These are phyloP conservation scores for Plagodis dolabraria DNA, from an alignment of 2,888 invertebrate species.

Conservation along the genomic window DNA sequence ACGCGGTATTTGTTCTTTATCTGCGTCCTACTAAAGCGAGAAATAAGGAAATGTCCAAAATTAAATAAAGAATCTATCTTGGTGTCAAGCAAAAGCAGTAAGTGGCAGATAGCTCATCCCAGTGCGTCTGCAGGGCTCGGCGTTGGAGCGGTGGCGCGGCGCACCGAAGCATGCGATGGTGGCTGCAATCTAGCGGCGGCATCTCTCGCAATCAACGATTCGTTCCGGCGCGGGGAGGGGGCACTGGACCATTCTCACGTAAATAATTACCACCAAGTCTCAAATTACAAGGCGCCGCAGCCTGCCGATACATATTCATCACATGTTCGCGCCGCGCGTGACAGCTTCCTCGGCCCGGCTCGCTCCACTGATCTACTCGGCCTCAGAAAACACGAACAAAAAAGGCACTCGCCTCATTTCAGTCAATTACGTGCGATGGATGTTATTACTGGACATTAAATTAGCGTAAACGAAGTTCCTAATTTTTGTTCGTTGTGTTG, in stretches of 20 bases:
- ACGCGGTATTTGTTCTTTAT: too few species aligned
- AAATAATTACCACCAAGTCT: conserved; percentile 83
- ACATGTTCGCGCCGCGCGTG: conserved; percentile 80
- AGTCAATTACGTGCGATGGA: conserved; percentile 40
- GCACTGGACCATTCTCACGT: conserved; percentile 77
- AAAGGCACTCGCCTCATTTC: conserved; percentile 45
- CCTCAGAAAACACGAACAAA: conserved; percentile 29
- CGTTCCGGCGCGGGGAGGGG: conserved; percentile 66
- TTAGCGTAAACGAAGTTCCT: conserved; percentile 26
- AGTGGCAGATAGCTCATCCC: conserved; percentile 1
- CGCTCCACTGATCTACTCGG: conserved; percentile 13
- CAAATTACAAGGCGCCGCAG: conserved; percentile 83
- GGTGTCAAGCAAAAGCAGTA: not conserved
- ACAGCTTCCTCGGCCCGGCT: conserved; percentile 76
- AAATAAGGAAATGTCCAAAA: too few species aligned
- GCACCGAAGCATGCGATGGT: conserved; percentile 65
- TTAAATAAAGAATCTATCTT: too few species aligned
- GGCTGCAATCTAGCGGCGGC: conserved; percentile 74
- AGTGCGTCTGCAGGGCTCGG: conserved; percentile 2
- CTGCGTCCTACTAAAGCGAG: too few species aligned
- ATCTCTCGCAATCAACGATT: conserved; percentile 82
- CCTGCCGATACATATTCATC: conserved; percentile 82
- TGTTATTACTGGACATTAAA: conserved; percentile 31
- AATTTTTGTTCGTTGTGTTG: conserved; percentile 14
- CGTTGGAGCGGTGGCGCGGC: conserved; percentile 27